These are phyloP conservation scores for Diaphora mendica DNA, from an alignment of 2,888 invertebrate genomes.

Conservation along the genomic window DNA sequence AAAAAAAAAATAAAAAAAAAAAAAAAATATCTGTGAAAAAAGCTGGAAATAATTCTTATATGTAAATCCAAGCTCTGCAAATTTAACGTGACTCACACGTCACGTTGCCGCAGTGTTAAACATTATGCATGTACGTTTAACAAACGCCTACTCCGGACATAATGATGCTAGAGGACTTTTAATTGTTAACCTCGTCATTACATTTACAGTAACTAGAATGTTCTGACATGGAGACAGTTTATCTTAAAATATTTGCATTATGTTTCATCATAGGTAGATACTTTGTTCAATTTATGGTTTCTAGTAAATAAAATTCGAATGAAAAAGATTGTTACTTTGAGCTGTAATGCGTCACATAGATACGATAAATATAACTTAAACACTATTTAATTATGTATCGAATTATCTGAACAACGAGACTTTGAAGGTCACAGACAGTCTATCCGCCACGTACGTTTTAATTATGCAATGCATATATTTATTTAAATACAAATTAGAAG, in stretches of 20 bases:
- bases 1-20: too few species aligned
- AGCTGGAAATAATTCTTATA: too few species aligned
- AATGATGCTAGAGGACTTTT: neutral
- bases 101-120: too few species aligned
- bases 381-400: slow-evolving; percentile 6
- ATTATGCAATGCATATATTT: slow-evolving; percentile 16
- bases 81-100: too few species aligned
- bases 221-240: neutral
- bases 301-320: neutral
- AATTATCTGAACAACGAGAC: slow-evolving; percentile 5
- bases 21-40: too few species aligned
- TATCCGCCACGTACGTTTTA: slow-evolving; percentile 8
- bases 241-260: neutral
- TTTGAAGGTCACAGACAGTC: slow-evolving; percentile 17
- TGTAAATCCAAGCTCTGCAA: too few species aligned
- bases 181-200: neutral
- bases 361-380: neutral
- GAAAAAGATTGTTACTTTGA: neutral
- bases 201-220: neutral
- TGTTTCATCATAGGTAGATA: neutral
- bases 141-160: too few species aligned
- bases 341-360: neutral
- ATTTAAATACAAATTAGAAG: slow-evolving; percentile 1
- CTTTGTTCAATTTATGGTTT: neutral
- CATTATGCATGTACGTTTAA: neutral